Evolutionary conservation across 2,888 invertebrate species (phyloP).

Genomic region (Scaptomyza cyrtandrae): DNA sequence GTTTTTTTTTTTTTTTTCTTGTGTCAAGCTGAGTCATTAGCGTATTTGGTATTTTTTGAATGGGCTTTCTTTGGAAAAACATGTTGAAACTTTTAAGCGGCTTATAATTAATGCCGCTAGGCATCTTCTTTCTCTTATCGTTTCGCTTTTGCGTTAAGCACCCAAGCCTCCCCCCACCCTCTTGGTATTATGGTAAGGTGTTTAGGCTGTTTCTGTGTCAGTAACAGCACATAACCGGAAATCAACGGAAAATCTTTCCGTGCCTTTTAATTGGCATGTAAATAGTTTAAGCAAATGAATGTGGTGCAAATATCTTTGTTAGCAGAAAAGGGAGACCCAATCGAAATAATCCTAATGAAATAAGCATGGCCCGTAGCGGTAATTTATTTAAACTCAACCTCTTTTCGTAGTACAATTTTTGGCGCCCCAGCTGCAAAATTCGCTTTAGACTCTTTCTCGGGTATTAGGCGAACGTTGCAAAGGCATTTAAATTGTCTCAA

Average conservation of each 20-base stretch:
- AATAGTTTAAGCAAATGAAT: constrained; percentile 24
- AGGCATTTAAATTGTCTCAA: constrained; percentile 81
- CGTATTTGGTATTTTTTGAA: constrained; percentile 38
- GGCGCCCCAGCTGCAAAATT: constrained; percentile 56
- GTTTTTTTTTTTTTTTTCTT: constrained; percentile 33
- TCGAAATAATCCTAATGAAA: constrained; percentile 79
- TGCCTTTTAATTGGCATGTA: constrained; percentile 17
- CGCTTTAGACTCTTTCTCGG: constrained; percentile 36
- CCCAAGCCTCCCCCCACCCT: neutral
- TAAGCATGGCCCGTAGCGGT: constrained; percentile 80
- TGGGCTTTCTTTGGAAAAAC: constrained; percentile 66
- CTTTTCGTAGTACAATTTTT: constrained; percentile 3
- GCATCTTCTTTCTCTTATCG: constrained; percentile 79
- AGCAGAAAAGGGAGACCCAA: constrained; percentile 29
- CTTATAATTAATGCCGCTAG: constrained; percentile 79
- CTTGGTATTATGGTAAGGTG: neutral
- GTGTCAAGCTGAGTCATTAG: constrained; percentile 23
- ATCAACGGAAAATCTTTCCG: constrained; percentile 53
- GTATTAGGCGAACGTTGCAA: constrained; percentile 19
- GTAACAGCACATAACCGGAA: constrained; percentile 67
- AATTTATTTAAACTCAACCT: constrained; percentile 75
- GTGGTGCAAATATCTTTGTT: constrained; percentile 24
- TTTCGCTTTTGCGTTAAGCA: constrained; percentile 59
- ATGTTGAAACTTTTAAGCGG: constrained; percentile 81
- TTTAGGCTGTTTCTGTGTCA: constrained; percentile 46